These are phyloP conservation scores for Pseudoatta argentina DNA, from an alignment of 1,140 invertebrate genomes.

Conservation along the genomic window DNA sequence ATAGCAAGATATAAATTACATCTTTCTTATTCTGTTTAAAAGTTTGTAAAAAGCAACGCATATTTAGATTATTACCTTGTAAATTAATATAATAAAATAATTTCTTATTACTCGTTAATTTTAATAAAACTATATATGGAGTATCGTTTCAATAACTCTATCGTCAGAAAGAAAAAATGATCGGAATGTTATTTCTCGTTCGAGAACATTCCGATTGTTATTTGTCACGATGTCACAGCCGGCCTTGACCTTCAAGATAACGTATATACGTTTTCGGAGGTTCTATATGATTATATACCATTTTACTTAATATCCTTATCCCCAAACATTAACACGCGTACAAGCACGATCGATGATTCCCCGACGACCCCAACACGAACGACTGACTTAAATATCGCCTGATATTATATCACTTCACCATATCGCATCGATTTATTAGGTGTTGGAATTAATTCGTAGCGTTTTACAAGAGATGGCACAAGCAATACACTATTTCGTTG, in stretches of 20 bases:
- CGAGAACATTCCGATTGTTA: neutral
- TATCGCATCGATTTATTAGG: neutral
- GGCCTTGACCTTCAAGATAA: neutral
- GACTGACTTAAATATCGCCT: neutral
- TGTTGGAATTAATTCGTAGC: too few relatives aligned
- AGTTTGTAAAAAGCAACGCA: neutral
- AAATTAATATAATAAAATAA: neutral
- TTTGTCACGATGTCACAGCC: neutral
- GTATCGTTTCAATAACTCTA: neutral
- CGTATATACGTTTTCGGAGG: neutral
- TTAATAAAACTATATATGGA: neutral
- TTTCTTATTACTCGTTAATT: neutral
- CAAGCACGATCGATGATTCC: neutral
- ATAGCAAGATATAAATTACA: constrained; percentile 11
- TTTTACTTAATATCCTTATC: constrained; percentile 8
- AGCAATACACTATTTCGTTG: too few relatives aligned
- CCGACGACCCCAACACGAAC: too few relatives aligned
- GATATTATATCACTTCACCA: too few relatives aligned
- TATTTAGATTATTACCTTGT: neutral
- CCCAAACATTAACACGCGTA: too few relatives aligned
- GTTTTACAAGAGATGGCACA: too few relatives aligned
- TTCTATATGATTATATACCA: neutral
- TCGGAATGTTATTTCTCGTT: neutral
- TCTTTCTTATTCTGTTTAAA: neutral
- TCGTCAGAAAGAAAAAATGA: neutral